These are phyloP conservation scores for Calliopum simillimum DNA, from an alignment of 2,888 invertebrate genomes.

Conservation along the genomic window DNA sequence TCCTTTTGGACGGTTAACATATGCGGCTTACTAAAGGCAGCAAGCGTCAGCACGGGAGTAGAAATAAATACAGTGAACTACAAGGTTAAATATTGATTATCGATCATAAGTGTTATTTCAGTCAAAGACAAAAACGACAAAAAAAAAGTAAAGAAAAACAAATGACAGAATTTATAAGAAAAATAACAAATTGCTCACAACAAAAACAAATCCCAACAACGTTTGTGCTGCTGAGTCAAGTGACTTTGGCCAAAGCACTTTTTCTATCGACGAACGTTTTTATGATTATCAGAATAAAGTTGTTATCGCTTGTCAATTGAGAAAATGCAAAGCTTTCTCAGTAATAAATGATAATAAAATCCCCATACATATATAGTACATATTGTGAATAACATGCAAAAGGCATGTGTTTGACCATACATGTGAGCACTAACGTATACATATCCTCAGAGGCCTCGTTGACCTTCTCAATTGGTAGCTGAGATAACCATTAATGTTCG, in stretches of 20 bases:
- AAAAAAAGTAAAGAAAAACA: slow-evolving; percentile 18
- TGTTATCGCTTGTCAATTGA: too few relatives aligned
- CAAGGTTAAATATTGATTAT: slow-evolving; percentile 51
- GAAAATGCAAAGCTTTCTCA: too few relatives aligned
- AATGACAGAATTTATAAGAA: slow-evolving; percentile 16
- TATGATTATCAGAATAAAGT: too few relatives aligned
- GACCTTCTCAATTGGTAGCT: too few relatives aligned
- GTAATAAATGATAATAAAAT: too few relatives aligned
- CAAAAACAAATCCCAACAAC: slow-evolving; percentile 40
- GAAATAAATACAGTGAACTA: neutral
- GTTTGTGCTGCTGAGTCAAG: slow-evolving; percentile 1
- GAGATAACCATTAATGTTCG: too few relatives aligned
- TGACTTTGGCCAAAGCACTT: neutral
- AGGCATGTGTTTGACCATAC: too few relatives aligned
- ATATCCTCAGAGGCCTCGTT: too few relatives aligned
- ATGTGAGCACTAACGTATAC: too few relatives aligned
- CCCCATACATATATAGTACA: too few relatives aligned
- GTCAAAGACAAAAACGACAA: slow-evolving; percentile 30
- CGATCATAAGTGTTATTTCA: slow-evolving; percentile 47
- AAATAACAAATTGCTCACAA: neutral
- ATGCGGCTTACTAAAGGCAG: neutral
- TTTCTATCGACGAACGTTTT: neutral
- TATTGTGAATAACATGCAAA: too few relatives aligned
- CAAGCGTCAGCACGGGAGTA: neutral
- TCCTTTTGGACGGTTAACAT: neutral